Conservation (phyloP, 2,888 invertebrate genomes). For the Spatulosminthurus flaviceps region DNA sequence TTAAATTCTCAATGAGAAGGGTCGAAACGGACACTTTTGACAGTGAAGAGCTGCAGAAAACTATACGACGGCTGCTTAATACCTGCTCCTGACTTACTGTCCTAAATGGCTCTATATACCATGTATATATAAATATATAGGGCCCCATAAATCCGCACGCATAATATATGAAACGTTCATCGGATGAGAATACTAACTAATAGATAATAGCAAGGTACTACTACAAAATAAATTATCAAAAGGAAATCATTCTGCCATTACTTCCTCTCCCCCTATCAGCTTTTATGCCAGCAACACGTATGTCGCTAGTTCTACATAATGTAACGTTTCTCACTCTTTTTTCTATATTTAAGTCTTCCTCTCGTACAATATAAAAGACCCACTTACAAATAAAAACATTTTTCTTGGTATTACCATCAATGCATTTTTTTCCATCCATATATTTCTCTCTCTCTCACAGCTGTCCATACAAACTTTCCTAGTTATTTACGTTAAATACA, state of each 20-base stretch:
- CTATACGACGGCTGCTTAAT: constrained; percentile 12
- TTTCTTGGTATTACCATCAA: too few species aligned
- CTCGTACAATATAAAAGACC: too few species aligned
- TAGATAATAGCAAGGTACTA: neutral
- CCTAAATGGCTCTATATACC: neutral
- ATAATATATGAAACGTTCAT: neutral
- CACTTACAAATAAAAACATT: too few species aligned
- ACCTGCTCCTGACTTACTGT: neutral
- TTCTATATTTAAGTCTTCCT: too few species aligned
- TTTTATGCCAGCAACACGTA: neutral
- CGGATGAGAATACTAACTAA: neutral
- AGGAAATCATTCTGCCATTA: constrained; percentile 14
- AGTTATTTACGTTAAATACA: constrained; percentile 13
- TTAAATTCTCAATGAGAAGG: neutral
- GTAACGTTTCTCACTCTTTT: neutral
- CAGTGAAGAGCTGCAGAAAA: neutral
- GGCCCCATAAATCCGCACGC: too few species aligned
- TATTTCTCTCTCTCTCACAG: neutral
- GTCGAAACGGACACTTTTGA: neutral
- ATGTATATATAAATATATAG: too few species aligned
- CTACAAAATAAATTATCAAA: constrained; percentile 6
- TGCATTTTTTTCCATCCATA: neutral
- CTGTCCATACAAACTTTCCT: too few species aligned
- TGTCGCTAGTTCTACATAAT: neutral
- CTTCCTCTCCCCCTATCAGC: constrained; percentile 1